Base-by-base conservation (phyloP, 2,888 invertebrate genomes). In the Zygaena filipendulae region DNA sequence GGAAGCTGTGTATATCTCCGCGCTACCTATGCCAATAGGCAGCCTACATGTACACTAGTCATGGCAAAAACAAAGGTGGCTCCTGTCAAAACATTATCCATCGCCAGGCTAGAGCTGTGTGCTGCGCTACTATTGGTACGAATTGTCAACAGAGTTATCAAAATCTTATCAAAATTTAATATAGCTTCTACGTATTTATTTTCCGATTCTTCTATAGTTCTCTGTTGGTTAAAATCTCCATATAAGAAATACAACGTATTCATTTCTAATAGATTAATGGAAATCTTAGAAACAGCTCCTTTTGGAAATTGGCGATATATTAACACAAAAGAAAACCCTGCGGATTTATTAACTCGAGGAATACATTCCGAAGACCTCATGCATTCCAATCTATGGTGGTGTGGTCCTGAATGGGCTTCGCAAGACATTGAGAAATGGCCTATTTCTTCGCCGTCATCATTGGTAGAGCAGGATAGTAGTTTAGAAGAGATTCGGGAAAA, bases 181-280 rank as follows among this genome's bases (percentile, higher is more conserved):
- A 23, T 23, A 12, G 11, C n/a, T 23, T 13, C 11, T 12, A n/a
- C n/a, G 12, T 8, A 12, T n/a, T 23, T 11, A n/a, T 23, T 23
- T 7, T 11, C 23, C n/a, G 23, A 23, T 13, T 23, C 23, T n/a
- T 11, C 11, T 12, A 23, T 12, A 12, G 23, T 23, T 23, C 12
- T 12, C n/a, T n/a, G 11, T 12, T 23, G 23, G 23, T 5, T 23
- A 12, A 12, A 23, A 3, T 23, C 12, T 12, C 23, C 37, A 42
- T 16, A 16, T 42, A 50, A 56, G 52, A 49, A 52, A 57, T 55
- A 49, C 49, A 47, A 42, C 41, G 38, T 32, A 32, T 29, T 28
- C 19, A 30, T 30, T 32, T 39, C 36, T 6, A 4, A 16, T 16
- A 4, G 16, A 4, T 16, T 34, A 7, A 30, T 23, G 23, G 9